Base-by-base conservation (phyloP, 2,113 vertebrate species). In the Tricholaema leucomelas region DNA sequence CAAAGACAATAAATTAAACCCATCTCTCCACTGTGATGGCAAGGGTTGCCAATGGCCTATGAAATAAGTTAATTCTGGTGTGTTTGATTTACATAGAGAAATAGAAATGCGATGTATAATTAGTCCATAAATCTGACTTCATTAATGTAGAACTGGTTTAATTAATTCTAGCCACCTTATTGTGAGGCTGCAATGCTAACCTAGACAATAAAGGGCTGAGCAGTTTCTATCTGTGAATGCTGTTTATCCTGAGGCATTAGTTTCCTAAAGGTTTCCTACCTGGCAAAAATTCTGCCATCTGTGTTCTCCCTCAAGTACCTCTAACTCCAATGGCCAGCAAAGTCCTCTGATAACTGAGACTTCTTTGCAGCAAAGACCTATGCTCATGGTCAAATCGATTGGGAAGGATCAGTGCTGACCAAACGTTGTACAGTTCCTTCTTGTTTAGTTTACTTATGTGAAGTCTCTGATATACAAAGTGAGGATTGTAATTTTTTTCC, bases 1-100 rank as follows among this genome's bases (percentile, higher is more conserved):
- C 50, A 92, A 77, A 88, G 90, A 66, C 74, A 89, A 80, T 77
- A 75, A 91, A 91, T 36, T 50, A 93, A 95, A 84, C 33, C 67
- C 36, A 60, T 66, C 50, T 84, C 81, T 95, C 85, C 60, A 64
- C 44, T 3, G 0, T 59, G 55, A 76, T 71, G 60, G 81, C 78
- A 82, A 63, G 36, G 85, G 55, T 91, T 92, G 74, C 71, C 67
- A 74, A 15, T 73, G 64, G 88, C 75, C 52, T 90, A 85, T 83
- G 84, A 91, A 91, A 78, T 92, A 95, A 95, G 95, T 95, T 96
- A 82, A 81, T 93, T 93, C 81, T 91, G 38, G 71, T 93, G 81
- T 16, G 50, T 95, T 92, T 93, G 89, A 88, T 91, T 95, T 96
- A 93, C 81, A 87, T 54, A 93, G 78, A 82, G 67, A 92, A 81